Evolutionary conservation across 2,113 vertebrate species (phyloP).

Genomic region (Lepisosteus oculatus): DNA sequence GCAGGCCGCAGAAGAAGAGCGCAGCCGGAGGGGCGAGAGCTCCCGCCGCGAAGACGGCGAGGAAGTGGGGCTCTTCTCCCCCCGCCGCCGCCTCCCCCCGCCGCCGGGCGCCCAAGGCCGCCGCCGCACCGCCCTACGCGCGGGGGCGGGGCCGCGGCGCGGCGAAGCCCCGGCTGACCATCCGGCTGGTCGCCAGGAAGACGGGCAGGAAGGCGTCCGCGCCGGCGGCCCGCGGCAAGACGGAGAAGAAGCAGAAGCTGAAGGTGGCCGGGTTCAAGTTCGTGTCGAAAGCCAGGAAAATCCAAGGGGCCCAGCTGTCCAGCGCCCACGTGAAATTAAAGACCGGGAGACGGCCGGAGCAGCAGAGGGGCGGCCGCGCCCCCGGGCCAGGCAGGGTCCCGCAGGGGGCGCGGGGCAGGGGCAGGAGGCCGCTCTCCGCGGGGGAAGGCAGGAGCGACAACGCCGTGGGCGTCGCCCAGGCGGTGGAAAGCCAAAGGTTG

Average conservation of each 20-base stretch:
- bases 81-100: slow-evolving; percentile 33
- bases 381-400: slow-evolving; percentile 31
- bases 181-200: slow-evolving; percentile 70
- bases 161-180: slow-evolving; percentile 62
- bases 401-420: slow-evolving; percentile 31
- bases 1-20: slow-evolving; percentile 41
- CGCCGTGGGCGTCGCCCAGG: slow-evolving; percentile 58
- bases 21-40: slow-evolving; percentile 47
- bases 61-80: slow-evolving; percentile 37
- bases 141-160: slow-evolving; percentile 14
- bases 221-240: slow-evolving; percentile 43
- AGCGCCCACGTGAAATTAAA: slow-evolving; percentile 76
- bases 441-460: slow-evolving; percentile 31
- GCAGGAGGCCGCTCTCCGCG: too few relatives aligned
- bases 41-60: slow-evolving; percentile 30
- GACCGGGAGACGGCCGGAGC: slow-evolving; percentile 42
- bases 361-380: slow-evolving; percentile 25
- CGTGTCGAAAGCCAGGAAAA: slow-evolving; percentile 67
- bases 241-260: slow-evolving; percentile 57
- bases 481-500: slow-evolving; percentile 53
- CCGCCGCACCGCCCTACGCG: too few relatives aligned
- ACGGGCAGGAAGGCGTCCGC: slow-evolving; percentile 46
- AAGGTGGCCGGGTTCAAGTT: slow-evolving; percentile 70
- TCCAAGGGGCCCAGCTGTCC: slow-evolving; percentile 68
- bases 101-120: too few relatives aligned